Evolutionary conservation across 1,140 invertebrate genomes (phyloP), one percentile per base, ranked within the genome.

Genomic region (Trichonephila clavata): DNA sequence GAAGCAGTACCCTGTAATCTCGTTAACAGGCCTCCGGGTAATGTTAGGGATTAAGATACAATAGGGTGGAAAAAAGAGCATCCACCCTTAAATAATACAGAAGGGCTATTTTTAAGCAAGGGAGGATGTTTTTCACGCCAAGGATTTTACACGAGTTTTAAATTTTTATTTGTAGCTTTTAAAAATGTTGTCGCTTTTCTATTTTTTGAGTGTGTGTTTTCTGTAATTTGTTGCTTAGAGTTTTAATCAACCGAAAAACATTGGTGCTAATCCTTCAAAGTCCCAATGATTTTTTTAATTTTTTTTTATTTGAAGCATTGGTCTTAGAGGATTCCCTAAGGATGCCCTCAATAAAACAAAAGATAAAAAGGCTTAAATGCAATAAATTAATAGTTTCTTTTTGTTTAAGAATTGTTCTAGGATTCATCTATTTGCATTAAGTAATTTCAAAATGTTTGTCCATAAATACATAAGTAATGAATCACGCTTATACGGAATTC

Each of bases 11-110:
- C 27, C 65, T 89, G 63, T 89, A 89, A 89, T 89, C 87, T 71
- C 50, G 87, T 89, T 89, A 89, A 57, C 68, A 71, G 39, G 63
- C 63, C 24, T 27, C 87, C 60, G 87, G 63, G 39, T 77, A 89
- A 77, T 89, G 68, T 77, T 59, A 89, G 57, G 63, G 87, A 71
- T 89, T 89, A 71, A 59, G 68, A 50, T 77, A 60, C 43, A 14
- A 63, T 39, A 59, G 8, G 32, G 32, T 39, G 39, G 27, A 87
- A 84, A 84, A 84, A 60, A 57, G 14, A 10, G 13, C 5, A n/a
- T 24, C 24, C 32, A 77, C 5, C 27, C 27, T 77, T 77, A 77
- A 77, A 39, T 77, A 77, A 77, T 77, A 27, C 71, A 77, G 14
- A 27, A 27, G 32, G 71, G 27, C 18, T 39, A 27, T 39, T 77